Percentiles rank a stretch among this genome's conserved stretches.
phyloP scores from a whole-genome alignment of 2,888 invertebrate species.

The Xylocampa areola region DNA sequence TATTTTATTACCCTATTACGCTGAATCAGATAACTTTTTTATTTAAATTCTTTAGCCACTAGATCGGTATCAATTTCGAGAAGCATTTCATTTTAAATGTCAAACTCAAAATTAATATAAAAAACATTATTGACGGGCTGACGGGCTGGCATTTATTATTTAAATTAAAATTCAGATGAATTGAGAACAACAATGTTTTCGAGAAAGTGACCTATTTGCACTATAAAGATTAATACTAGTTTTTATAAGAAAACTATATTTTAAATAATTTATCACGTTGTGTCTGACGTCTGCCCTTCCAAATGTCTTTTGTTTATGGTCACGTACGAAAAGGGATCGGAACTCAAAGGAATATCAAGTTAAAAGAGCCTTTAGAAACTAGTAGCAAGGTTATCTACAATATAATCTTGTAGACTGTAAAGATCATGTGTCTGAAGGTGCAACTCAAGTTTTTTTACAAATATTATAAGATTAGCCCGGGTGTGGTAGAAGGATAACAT shows the following conservation, averaged over 20 bases:
- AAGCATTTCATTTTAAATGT: slow-evolving; percentile 23
- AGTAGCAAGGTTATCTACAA: too few species aligned
- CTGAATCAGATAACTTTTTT: slow-evolving; percentile 18
- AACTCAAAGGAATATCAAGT: too few species aligned
- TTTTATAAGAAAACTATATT: too few species aligned
- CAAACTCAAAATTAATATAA: slow-evolving; percentile 1
- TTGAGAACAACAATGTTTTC: slow-evolving; percentile 15
- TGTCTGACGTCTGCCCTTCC: not conserved
- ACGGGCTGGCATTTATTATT: slow-evolving; percentile 21
- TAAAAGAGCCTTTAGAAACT: too few species aligned
- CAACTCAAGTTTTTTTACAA: too few species aligned
- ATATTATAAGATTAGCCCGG: too few species aligned
- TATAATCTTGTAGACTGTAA: too few species aligned
- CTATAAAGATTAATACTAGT: not conserved
- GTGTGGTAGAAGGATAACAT: too few species aligned
- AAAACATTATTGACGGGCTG: slow-evolving; percentile 8
- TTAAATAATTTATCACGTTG: slow-evolving; percentile 1
- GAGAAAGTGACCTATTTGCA: slow-evolving; percentile 17
- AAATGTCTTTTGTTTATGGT: slow-evolving; percentile 16
- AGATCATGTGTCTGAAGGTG: too few species aligned
- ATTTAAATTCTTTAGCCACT: not conserved
- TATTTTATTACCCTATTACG: not conserved
- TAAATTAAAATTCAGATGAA: slow-evolving; percentile 5
- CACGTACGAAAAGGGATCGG: slow-evolving; percentile 23
- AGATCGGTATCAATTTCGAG: slow-evolving; percentile 12